A percentile compares a stretch with the other conserved stretches of the same genome.
Evolutionary conservation across 2,113 vertebrate genomes (phyloP).

Genomic region (Microcebus murinus): DNA sequence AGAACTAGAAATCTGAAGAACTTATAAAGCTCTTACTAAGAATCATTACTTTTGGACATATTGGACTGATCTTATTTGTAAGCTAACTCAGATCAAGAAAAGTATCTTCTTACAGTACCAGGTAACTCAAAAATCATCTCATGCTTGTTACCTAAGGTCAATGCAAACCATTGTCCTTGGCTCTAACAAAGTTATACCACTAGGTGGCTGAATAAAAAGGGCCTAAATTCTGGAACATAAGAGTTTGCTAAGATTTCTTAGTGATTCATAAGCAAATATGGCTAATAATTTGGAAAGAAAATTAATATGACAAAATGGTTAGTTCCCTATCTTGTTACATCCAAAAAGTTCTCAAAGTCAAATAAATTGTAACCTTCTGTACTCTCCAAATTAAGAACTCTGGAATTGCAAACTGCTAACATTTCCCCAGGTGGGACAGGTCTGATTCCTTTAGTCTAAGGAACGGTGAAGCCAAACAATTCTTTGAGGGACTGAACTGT

Average conservation of each 20-base stretch:
- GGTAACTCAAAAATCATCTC: background rate
- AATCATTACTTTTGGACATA: background rate
- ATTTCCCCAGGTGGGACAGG: background rate
- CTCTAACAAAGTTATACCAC: background rate
- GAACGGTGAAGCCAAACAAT: background rate
- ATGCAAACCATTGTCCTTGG: background rate
- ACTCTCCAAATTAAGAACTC: background rate
- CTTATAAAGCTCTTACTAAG: background rate
- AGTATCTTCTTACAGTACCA: background rate
- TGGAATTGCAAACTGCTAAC: background rate
- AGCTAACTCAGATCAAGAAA: background rate
- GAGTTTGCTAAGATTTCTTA: background rate
- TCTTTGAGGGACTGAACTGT: background rate
- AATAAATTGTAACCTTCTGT: background rate
- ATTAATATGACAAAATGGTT: background rate
- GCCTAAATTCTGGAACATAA: background rate
- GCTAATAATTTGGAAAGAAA: background rate
- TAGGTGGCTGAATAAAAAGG: background rate
- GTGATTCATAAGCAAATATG: background rate
- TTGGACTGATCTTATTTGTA: background rate
- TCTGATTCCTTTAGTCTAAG: background rate
- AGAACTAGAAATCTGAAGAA: conserved; percentile 2
- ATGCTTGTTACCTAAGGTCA: background rate
- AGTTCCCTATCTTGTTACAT: background rate
- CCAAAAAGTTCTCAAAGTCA: background rate